phyloP scores from a whole-genome alignment of 64 coral and sea anemone genomes.

The Stylophora pistillata region DNA sequence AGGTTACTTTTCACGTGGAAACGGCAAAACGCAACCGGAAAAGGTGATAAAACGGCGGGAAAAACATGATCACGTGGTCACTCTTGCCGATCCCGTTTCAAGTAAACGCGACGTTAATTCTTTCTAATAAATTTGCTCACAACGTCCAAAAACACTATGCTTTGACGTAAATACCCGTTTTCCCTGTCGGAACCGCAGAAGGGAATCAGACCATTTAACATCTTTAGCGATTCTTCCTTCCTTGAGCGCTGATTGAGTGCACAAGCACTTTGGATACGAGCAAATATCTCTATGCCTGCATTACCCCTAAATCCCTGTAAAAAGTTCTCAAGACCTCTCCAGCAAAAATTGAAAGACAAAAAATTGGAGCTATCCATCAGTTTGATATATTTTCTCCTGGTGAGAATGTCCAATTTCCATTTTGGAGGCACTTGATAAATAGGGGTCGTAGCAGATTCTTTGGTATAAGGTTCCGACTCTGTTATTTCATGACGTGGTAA shows the following conservation, averaged over 20 bases:
- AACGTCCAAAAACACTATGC: no score
- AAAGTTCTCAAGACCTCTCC: slow-evolving; percentile 24
- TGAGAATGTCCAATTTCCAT: slow-evolving; percentile 12
- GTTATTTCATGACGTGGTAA: slow-evolving; percentile 14
- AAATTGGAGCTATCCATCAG: slow-evolving; percentile 33
- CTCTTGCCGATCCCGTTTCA: no score
- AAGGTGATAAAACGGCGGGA: no score
- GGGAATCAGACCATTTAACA: neutral
- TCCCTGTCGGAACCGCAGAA: no score
- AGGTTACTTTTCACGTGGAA: no score
- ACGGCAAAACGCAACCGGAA: no score
- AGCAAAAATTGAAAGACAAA: slow-evolving; percentile 30
- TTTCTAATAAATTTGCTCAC: no score
- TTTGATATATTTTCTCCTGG: slow-evolving; percentile 19
- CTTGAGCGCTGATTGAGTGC: neutral
- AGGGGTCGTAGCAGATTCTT: neutral
- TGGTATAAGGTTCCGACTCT: neutral
- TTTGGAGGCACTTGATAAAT: neutral
- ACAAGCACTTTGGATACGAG: neutral
- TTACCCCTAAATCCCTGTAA: slow-evolving; percentile 20
- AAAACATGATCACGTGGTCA: no score
- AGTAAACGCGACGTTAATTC: no score
- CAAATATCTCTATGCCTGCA: neutral
- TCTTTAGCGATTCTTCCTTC: neutral
- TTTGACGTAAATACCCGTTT: no score